A percentile compares a stretch with the other conserved stretches of the same genome.
Conservation (phyloP, 2,797 vertebrate genomes). For the Tympanoctomys barrerae region DNA sequence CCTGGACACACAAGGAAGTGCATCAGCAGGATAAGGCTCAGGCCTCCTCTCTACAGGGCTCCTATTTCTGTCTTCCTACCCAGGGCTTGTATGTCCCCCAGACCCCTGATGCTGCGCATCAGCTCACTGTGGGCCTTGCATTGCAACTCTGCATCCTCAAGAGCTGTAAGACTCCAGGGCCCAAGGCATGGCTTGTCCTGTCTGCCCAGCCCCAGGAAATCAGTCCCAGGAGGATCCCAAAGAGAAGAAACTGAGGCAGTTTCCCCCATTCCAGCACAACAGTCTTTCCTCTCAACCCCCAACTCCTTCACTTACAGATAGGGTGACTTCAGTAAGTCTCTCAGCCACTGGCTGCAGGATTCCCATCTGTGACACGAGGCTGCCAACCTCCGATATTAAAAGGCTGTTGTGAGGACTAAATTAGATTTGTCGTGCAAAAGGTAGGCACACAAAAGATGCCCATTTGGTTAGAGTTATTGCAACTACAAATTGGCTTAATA, state of each 20-base stretch:
- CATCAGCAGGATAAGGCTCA: accelerated
- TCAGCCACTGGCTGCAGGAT: not conserved
- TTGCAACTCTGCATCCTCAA: accelerated
- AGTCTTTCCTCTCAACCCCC: not conserved
- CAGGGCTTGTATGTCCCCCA: not conserved
- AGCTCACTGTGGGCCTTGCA: not conserved
- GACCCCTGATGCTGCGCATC: not conserved
- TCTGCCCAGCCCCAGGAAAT: not conserved
- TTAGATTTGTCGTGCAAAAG: not conserved
- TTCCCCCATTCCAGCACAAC: not conserved
- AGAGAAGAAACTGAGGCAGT: not conserved
- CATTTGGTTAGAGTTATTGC: not conserved
- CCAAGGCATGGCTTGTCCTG: accelerated
- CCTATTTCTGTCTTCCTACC: not conserved
- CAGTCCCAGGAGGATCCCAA: not conserved
- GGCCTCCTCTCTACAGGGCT: not conserved
- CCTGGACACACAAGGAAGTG: not conserved
- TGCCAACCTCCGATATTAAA: not conserved
- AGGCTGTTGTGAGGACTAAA: not conserved
- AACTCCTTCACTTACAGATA: not conserved
- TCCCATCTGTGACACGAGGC: not conserved
- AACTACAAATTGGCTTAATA: not conserved
- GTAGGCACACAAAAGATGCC: not conserved
- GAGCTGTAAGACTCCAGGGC: not conserved
- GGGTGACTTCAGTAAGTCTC: not conserved